Evolutionary conservation across 2,113 vertebrate genomes (phyloP), one percentile per base, ranked within the genome.

Genomic region (Syrrhaptes paradoxus): DNA sequence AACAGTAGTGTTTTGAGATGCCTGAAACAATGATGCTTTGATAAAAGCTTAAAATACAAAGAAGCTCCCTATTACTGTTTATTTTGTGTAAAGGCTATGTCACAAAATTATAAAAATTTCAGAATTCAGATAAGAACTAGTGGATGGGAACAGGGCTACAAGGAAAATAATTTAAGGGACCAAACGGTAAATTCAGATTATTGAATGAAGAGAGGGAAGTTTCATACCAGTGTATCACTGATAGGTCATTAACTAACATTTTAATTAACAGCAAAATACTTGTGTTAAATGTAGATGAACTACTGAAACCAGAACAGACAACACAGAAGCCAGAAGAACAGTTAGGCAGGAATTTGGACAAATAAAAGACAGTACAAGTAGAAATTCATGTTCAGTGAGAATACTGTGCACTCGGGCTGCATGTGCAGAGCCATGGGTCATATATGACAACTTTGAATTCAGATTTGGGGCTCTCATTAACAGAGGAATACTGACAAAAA

Each of bases 371-470:
- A 81, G 14, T 13, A 46, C 28, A 79, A 76, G 31, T 36, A 24
- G 51, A 84, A 86, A 88, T 62, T 11, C 41, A 34, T 3, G 2
- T 73, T 65, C 75, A 90, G 63, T 13, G n/a, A 68, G 43, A 41
- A 77, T 29, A 71, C 9, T 2, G 2, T 19, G 38, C 94, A 29
- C 13, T 36, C 7, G 0, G 28, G 68, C 73, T 78, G 38, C 45
- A 36, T 0, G 10, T 10, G n/a, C 72, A 62, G 51, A 28, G 87
- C 10, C 18, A 8, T 0, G 6, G 16, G 38, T 78, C 66, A 43
- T 4, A 25, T 6, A 28, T 2, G 9, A 32, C 13, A 59, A 32
- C 0, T 4, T 0, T 75, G 43, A 85, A 87, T 32, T 75, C 7
- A 32, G 32, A 62, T 85, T 17, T 31, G 29, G 26, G 16, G 20